Conservation (phyloP, 2,113 vertebrate species). For the Pseudois nayaur region DNA sequence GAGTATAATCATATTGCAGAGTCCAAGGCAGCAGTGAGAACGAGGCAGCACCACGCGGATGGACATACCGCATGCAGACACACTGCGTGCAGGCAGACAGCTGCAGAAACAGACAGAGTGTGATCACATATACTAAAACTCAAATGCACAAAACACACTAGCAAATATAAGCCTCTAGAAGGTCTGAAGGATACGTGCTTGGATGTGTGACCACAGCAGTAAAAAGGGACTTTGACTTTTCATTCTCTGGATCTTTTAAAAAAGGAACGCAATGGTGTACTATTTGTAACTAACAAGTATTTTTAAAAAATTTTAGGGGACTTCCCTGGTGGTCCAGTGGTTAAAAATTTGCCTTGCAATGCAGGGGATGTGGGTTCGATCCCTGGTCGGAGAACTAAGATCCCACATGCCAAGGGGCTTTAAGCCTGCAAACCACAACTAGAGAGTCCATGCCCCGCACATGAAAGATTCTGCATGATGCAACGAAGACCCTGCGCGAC, state of each 20-base stretch:
- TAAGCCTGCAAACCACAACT: neutral
- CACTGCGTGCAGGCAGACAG: neutral
- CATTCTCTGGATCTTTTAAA: neutral
- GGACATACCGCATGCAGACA: neutral
- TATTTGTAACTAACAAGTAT: neutral
- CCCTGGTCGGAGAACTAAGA: neutral
- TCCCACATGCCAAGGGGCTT: neutral
- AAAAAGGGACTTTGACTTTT: neutral
- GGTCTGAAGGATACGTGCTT: neutral
- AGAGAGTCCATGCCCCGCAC: neutral
- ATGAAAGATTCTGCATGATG: neutral
- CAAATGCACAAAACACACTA: neutral
- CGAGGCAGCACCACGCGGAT: neutral
- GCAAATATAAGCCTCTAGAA: neutral
- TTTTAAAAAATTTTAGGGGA: neutral
- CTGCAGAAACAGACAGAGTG: neutral
- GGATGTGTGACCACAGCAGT: neutral
- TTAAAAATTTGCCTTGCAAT: neutral
- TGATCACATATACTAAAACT: neutral
- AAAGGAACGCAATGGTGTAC: neutral
- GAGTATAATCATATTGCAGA: neutral
- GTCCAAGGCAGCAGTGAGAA: neutral
- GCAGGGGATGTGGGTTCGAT: neutral
- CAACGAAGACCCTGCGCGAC: neutral
- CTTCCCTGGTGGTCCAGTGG: neutral